phyloP scores from a whole-genome alignment of 2,797 vertebrate species.

The Choloepus didactylus region DNA sequence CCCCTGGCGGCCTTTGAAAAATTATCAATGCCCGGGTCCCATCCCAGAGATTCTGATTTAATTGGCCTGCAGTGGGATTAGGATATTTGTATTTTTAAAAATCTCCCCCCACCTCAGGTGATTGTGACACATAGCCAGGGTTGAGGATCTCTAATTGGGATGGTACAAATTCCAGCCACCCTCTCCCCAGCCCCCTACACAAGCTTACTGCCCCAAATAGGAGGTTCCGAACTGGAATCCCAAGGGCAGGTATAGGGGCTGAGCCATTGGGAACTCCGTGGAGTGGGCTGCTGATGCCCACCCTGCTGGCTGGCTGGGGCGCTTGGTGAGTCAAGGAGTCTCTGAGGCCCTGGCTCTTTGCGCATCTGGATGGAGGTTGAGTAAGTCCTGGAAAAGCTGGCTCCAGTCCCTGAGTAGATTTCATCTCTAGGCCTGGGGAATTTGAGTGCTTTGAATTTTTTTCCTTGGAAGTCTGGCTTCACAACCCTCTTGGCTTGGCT shows the following conservation, averaged over 20 bases:
- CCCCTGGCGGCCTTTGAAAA: neutral
- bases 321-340: neutral
- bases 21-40: no score
- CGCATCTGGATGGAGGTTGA: neutral
- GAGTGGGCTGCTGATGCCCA: accelerated
- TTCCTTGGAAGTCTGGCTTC: slow-evolving; percentile 2
- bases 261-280: neutral
- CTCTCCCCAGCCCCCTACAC: neutral
- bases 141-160: neutral
- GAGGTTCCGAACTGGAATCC: neutral
- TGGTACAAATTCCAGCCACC: neutral
- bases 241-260: neutral
- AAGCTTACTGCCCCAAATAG: neutral
- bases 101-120: neutral
- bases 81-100: neutral
- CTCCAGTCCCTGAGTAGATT: neutral
- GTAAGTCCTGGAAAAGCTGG: neutral
- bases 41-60: neutral
- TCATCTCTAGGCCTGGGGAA: neutral
- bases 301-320: neutral
- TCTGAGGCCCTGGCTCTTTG: neutral
- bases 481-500: neutral
- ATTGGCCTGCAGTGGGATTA: neutral
- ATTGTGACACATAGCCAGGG: neutral
- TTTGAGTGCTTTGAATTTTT: neutral